Evolutionary conservation across 2,797 vertebrate genomes (phyloP), one percentile per base, ranked within the genome.

Genomic region (Gobionotothen gibberifrons): DNA sequence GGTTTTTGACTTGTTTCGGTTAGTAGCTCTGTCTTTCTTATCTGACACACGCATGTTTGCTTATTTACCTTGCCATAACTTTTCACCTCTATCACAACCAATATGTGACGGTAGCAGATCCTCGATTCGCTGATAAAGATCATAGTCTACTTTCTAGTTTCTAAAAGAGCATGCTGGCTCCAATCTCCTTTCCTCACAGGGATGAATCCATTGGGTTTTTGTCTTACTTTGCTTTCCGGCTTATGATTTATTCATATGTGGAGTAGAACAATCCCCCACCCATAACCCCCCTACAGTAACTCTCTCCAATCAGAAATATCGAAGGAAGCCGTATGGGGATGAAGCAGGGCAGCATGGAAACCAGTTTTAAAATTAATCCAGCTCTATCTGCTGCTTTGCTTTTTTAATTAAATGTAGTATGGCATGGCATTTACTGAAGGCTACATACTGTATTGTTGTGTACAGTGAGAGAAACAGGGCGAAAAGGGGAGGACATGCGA

Each of bases 181-280:
- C 69, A 44, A 43, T 85, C 74, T 79, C 71, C 52, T 63, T 67
- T 78, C 85, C 84, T 86, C 85, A 26, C 43, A 68, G 82, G 74
- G 76, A 79, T 71, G 76, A 85, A 83, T 91, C 87, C 84, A 49
- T 17, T 47, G 83, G 83, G 85, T 77, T 83, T 83, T 80, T 67
- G 40, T 86, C 67, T 88, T 79, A 78, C 83, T 83, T 87, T 72
- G 65, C 81, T 82, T 76, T 48, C 63, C 9, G 0, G 63, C 71
- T 88, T 73, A 90, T 91, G 90, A 87, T 91, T 93, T 90, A 92
- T 93, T 93, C 84, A 93, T 91, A 78, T 43, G 36, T 64, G 59
- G 76, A 90, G 75, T 69, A 78, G 74, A 84, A 64, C 85, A 85
- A 69, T 42, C 71, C 74, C 83, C 26, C 39, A 69, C 74, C 55